Percentiles rank a stretch among this genome's conserved stretches.
These are phyloP conservation scores for Apis dorsata DNA, from an alignment of 1,140 invertebrate species.

Conservation along the genomic window DNA sequence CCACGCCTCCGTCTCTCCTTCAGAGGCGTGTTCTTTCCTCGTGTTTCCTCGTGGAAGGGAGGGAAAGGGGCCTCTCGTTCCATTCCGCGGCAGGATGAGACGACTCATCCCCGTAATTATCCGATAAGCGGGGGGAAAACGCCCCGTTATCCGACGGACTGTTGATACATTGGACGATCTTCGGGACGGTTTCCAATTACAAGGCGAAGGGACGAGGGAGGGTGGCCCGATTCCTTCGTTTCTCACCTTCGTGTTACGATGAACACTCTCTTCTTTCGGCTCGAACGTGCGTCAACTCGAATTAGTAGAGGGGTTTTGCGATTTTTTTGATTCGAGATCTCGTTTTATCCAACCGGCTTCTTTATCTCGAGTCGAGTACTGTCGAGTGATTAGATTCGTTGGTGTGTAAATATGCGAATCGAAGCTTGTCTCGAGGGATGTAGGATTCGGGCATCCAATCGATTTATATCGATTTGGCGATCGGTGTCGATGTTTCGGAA, in stretches of 20 bases:
- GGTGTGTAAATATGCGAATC: no score
- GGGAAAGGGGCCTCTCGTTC: conserved; percentile 12
- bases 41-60: conserved; percentile 1
- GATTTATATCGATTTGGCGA: no score
- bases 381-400: no score
- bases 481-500: no score
- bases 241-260: conserved; percentile 25
- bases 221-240: conserved; percentile 55
- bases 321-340: not conserved
- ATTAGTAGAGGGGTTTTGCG: not conserved
- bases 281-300: not conserved
- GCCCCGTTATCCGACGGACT: conserved; percentile 52
- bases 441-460: no score
- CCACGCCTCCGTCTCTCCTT: conserved; percentile 32
- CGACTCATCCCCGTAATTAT: conserved; percentile 70
- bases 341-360: no score
- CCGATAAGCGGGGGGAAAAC: conserved; percentile 69
- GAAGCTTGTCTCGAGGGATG: no score
- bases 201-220: conserved; percentile 51
- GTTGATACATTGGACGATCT: conserved; percentile 66
- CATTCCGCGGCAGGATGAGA: conserved; percentile 47
- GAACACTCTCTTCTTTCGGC: not conserved
- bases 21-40: not conserved
- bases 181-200: conserved; percentile 67
- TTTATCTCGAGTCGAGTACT: no score